These are phyloP conservation scores for Neodiprion fabricii DNA, from an alignment of 1,140 invertebrate genomes.

Conservation along the genomic window DNA sequence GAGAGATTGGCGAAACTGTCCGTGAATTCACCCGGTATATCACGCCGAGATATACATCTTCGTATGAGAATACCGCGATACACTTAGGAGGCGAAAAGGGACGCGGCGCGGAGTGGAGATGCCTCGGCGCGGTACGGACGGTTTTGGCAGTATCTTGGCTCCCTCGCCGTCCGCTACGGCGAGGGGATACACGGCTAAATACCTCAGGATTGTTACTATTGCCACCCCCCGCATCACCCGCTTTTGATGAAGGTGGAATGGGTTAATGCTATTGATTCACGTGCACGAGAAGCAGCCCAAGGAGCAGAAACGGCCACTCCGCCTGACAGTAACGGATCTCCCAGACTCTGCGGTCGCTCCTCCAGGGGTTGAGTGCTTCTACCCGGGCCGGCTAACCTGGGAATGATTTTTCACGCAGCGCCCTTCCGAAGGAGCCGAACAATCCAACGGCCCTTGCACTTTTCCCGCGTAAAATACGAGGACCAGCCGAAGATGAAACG, in stretches of 20 bases:
- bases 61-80: slow-evolving; percentile 29
- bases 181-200: slow-evolving; percentile 57
- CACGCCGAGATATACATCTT: background rate
- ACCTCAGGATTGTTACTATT: slow-evolving; percentile 64
- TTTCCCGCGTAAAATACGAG: too few relatives aligned
- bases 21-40: background rate
- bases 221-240: slow-evolving; percentile 49
- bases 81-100: slow-evolving; percentile 32
- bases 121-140: slow-evolving; percentile 44
- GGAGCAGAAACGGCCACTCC: slow-evolving; percentile 45
- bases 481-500: background rate
- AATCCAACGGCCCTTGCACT: too few relatives aligned
- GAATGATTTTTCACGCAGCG: too few relatives aligned
- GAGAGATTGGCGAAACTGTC: too few relatives aligned
- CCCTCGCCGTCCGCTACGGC: slow-evolving; percentile 43
- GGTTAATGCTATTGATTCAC: slow-evolving; percentile 66
- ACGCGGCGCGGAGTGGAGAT: slow-evolving; percentile 31
- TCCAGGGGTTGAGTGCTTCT: background rate
- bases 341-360: slow-evolving; percentile 13
- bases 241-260: slow-evolving; percentile 59
- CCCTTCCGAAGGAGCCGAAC: too few relatives aligned
- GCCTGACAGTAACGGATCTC: slow-evolving; percentile 62
- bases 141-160: slow-evolving; percentile 61
- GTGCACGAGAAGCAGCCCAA: slow-evolving; percentile 46
- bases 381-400: too few relatives aligned